These are phyloP conservation scores for Charaxes varanes DNA, from an alignment of 1,140 invertebrate species.

Conservation along the genomic window DNA sequence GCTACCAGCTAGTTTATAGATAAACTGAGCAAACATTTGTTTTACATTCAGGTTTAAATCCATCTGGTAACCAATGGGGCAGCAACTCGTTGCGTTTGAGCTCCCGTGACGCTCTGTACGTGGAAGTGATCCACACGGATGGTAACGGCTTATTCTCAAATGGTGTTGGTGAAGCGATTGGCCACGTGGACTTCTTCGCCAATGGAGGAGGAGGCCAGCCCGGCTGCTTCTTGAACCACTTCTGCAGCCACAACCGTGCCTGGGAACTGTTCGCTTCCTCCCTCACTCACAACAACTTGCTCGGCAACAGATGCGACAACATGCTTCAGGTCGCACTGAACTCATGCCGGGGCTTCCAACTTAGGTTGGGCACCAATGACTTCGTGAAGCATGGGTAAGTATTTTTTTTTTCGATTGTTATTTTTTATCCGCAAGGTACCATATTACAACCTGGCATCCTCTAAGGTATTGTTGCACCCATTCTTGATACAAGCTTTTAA, in stretches of 20 bases:
- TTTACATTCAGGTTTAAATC: constrained; percentile 37
- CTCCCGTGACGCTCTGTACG: constrained; percentile 34
- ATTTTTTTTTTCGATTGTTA: neutral
- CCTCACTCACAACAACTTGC: constrained; percentile 16
- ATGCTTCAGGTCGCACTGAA: constrained; percentile 28
- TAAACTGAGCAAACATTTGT: too few species aligned
- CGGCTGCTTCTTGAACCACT: constrained; percentile 71
- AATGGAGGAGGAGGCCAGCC: constrained; percentile 84
- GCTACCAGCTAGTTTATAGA: neutral
- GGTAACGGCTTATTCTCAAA: constrained; percentile 25
- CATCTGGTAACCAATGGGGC: constrained; percentile 31
- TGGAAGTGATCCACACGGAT: constrained; percentile 56
- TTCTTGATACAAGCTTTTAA: too few species aligned
- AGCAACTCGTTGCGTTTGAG: constrained; percentile 22
- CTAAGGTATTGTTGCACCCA: too few species aligned
- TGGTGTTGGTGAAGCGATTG: constrained; percentile 33
- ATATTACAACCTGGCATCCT: too few species aligned
- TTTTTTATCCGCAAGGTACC: neutral
- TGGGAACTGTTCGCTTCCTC: constrained; percentile 44
- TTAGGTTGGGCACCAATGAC: constrained; percentile 29
- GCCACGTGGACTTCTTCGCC: constrained; percentile 83
- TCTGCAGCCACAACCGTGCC: constrained; percentile 45
- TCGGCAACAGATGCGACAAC: constrained; percentile 28
- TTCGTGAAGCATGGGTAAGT: constrained; percentile 31
- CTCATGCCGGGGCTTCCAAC: constrained; percentile 22